Conservation (phyloP, 2,888 invertebrate species). For the Stenodema calcarata region DNA sequence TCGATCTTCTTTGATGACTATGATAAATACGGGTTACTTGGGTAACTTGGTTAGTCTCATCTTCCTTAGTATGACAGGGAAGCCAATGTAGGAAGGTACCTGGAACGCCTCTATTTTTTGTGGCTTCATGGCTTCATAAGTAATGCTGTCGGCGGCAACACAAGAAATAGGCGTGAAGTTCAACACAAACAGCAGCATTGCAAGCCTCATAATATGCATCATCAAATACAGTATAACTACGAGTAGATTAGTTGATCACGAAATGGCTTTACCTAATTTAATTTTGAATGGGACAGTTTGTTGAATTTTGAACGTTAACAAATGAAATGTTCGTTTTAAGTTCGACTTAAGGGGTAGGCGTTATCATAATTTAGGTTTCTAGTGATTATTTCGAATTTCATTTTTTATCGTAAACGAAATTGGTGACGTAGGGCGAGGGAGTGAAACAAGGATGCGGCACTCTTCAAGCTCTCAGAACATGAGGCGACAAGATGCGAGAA, state of each 20-base stretch:
- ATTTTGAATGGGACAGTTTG: neutral
- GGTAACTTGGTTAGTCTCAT: no score
- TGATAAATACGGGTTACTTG: no score
- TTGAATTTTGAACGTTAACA: neutral
- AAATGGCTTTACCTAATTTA: neutral
- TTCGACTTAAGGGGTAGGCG: neutral
- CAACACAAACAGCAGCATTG: neutral
- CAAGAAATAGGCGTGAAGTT: neutral
- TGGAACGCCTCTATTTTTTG: neutral
- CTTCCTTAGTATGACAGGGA: no score
- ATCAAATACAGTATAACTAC: neutral
- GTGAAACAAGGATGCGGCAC: slow-evolving; percentile 57
- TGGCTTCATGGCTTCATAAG: neutral
- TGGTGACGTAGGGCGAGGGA: slow-evolving; percentile 55
- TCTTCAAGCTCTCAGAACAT: slow-evolving; percentile 58
- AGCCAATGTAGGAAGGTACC: neutral
- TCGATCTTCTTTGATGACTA: no score
- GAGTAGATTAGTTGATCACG: neutral
- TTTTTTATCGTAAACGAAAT: neutral
- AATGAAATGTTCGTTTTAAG: slow-evolving; percentile 12
- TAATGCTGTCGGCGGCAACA: neutral
- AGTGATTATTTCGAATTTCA: neutral
- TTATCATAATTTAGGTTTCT: neutral
- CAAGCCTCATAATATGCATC: neutral
- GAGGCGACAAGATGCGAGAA: slow-evolving; percentile 56